Conservation (phyloP, 2,797 vertebrate genomes). For the Monodelphis domestica region DNA sequence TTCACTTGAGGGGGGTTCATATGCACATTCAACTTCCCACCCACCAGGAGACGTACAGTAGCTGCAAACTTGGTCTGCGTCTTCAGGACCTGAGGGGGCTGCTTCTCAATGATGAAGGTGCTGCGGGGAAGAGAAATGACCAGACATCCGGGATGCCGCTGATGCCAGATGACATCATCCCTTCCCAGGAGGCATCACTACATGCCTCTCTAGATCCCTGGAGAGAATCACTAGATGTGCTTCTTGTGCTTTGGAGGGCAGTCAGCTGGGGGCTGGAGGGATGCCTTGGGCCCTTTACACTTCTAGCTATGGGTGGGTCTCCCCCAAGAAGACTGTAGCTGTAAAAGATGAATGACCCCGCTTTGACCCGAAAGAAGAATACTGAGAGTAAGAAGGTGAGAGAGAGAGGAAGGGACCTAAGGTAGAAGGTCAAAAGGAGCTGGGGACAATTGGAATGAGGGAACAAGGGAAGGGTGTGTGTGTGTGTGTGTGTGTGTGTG, state of each 20-base stretch:
- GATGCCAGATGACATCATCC: neutral
- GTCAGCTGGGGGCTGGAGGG: neutral
- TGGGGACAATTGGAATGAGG: neutral
- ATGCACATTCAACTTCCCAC: conserved; percentile 97
- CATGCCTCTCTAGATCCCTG: neutral
- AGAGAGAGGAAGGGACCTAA: neutral
- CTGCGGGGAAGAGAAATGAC: conserved; percentile 77
- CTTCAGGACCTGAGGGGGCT: conserved; percentile 95
- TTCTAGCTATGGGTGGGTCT: neutral
- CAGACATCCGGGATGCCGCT: neutral
- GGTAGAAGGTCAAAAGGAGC: neutral
- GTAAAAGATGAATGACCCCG: neutral
- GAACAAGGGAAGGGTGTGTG: neutral
- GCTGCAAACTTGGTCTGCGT: conserved; percentile 96
- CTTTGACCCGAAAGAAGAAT: neutral
- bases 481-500: too few species aligned
- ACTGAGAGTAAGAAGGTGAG: neutral
- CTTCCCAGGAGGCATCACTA: neutral
- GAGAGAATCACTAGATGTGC: neutral
- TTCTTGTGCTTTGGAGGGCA: neutral
- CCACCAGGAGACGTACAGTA: conserved; percentile 92
- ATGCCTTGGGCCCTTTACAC: neutral
- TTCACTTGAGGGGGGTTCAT: conserved; percentile 99
- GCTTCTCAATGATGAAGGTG: conserved; percentile 98
- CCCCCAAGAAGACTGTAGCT: neutral